phyloP scores from a whole-genome alignment of 2,113 vertebrate genomes.

The Peromyscus californicus region DNA sequence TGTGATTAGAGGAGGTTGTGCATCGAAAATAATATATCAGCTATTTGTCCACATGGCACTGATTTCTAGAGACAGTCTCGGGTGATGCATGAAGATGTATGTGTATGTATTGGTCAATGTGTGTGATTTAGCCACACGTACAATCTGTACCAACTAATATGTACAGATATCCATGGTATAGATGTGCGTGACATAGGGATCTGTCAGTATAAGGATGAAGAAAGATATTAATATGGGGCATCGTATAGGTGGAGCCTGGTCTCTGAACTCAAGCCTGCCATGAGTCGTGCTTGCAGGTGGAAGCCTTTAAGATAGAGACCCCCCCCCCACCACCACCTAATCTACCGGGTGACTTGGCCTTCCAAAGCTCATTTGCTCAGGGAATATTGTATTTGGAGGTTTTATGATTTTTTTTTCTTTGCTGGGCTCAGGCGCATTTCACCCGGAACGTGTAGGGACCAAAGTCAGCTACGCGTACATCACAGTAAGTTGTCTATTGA shows the following conservation, averaged over 20 bases:
- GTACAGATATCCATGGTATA: background rate
- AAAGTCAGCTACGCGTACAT: slow-evolving; percentile 85
- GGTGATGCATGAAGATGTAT: background rate
- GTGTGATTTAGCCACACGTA: slow-evolving; percentile 5
- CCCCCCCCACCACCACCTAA: background rate
- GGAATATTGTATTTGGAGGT: slow-evolving; percentile 84
- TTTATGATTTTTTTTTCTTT: slow-evolving; percentile 85
- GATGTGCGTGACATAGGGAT: background rate
- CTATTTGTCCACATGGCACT: background rate
- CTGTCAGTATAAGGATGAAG: background rate
- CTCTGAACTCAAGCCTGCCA: slow-evolving; percentile 60
- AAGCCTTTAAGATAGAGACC: slow-evolving; percentile 70
- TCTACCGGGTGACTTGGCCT: slow-evolving; percentile 72
- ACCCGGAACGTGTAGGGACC: slow-evolving; percentile 87
- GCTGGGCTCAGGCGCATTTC: slow-evolving; percentile 84
- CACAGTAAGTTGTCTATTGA: slow-evolving; percentile 89
- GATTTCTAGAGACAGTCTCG: slow-evolving; percentile 56
- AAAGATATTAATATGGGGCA: background rate
- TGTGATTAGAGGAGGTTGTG: slow-evolving; percentile 15
- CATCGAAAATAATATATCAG: slow-evolving; percentile 37
- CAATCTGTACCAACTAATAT: slow-evolving; percentile 8
- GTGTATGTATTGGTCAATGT: background rate
- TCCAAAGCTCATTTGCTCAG: slow-evolving; percentile 83
- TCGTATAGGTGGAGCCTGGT: background rate
- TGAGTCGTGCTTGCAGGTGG: slow-evolving; percentile 4